phyloP scores from a whole-genome alignment of 1,140 invertebrate genomes.

The Camponotus vicinus region DNA sequence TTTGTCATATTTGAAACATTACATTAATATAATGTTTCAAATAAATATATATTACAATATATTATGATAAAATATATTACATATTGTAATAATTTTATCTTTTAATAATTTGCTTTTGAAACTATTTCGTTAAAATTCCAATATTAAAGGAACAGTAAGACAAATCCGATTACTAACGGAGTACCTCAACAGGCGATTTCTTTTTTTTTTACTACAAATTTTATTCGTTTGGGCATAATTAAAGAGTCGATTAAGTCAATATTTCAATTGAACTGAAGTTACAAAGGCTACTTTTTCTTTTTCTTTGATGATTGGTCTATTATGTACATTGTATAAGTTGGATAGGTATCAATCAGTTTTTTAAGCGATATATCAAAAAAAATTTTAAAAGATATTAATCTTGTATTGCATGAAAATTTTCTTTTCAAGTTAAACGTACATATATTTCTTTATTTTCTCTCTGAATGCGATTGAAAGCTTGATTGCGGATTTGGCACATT shows the following conservation, averaged over 20 bases:
- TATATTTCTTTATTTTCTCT: not conserved
- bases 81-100: not conserved
- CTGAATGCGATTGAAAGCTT: not conserved
- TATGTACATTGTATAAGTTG: not conserved
- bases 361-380: not conserved
- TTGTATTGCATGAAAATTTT: not conserved
- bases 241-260: slow-evolving; percentile 1
- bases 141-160: not conserved
- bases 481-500: slow-evolving; percentile 7
- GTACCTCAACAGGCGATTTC: not conserved
- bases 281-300: not conserved
- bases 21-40: not conserved
- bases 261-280: not conserved
- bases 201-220: not conserved
- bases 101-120: slow-evolving; percentile 17
- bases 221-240: not conserved
- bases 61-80: too few relatives aligned
- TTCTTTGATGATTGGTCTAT: not conserved
- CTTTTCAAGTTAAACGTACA: not conserved
- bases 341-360: not conserved
- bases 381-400: not conserved
- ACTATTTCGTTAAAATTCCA: not conserved
- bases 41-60: too few relatives aligned
- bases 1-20: not conserved
- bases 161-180: not conserved